These are phyloP conservation scores for Dichetophora obliterata DNA, from an alignment of 2,888 invertebrate species.

Conservation along the genomic window DNA sequence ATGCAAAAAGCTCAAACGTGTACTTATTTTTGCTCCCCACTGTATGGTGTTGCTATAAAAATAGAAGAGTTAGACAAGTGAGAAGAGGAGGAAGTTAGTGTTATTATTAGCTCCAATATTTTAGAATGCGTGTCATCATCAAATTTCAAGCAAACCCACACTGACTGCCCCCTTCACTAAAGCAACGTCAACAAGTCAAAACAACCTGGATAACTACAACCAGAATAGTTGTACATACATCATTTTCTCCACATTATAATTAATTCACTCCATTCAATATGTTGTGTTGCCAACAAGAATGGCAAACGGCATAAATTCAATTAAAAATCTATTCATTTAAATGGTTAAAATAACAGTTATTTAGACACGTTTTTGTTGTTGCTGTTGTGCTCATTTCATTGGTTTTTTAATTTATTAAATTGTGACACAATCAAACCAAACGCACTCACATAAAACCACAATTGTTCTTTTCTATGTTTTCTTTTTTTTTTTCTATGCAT, in stretches of 20 bases:
- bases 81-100: neutral
- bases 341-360: conserved; percentile 34
- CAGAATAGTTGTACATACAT: neutral
- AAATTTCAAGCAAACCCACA: neutral
- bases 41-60: no score
- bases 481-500: neutral
- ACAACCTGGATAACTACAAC: neutral
- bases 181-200: neutral
- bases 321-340: conserved; percentile 22
- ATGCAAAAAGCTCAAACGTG: no score
- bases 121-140: conserved; percentile 22
- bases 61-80: neutral
- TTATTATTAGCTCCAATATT: neutral
- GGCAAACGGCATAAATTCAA: conserved; percentile 21
- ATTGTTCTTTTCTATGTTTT: neutral
- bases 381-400: conserved; percentile 47
- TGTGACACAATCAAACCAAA: conserved; percentile 18
- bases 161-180: neutral
- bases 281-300: neutral
- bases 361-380: conserved; percentile 37
- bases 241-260: neutral
- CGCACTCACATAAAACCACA: neutral
- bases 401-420: neutral
- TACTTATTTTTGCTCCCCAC: no score
- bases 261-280: conserved; percentile 21